phyloP scores from a whole-genome alignment of 2,888 invertebrate genomes.

The Dryocosmus kuriphilus region DNA sequence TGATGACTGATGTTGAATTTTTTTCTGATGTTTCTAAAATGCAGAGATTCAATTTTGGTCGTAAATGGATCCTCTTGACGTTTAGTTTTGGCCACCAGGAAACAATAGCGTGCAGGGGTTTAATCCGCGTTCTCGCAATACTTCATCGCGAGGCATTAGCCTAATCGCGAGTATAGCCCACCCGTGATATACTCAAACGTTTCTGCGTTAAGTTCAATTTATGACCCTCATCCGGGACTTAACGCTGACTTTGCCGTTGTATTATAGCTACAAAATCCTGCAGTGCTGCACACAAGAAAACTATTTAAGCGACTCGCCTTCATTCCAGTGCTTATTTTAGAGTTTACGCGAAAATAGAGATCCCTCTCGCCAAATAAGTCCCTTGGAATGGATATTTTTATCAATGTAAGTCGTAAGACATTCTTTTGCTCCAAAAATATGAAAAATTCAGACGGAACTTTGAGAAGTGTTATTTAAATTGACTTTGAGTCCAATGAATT shows the following conservation, averaged over 20 bases:
- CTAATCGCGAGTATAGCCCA: conserved; percentile 38
- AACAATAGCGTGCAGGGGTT: conserved; percentile 25
- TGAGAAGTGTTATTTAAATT: neutral
- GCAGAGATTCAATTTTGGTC: neutral
- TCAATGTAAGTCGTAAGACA: neutral
- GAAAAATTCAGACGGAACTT: neutral
- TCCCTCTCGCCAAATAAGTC: conserved; percentile 16
- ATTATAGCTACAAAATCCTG: conserved; percentile 32
- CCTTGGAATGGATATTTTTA: conserved; percentile 6
- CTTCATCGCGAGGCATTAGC: conserved; percentile 36
- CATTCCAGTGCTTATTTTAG: conserved; percentile 37
- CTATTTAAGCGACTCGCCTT: conserved; percentile 35
- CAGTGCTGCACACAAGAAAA: conserved; percentile 37
- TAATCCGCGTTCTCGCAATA: conserved; percentile 37
- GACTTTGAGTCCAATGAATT: neutral
- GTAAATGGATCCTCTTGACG: neutral
- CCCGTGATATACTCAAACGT: conserved; percentile 38
- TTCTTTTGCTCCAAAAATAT: neutral
- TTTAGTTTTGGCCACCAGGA: conserved; percentile 10
- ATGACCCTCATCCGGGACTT: conserved; percentile 39
- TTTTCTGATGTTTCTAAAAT: too few relatives aligned
- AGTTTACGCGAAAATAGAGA: conserved; percentile 34
- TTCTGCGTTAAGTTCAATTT: conserved; percentile 40
- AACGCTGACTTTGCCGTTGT: conserved; percentile 37
- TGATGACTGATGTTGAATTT: neutral